Evolutionary conservation across 2,888 invertebrate genomes (phyloP), one percentile per base, ranked within the genome.

Genomic region (Galeopsomyia nigrocyanea): DNA sequence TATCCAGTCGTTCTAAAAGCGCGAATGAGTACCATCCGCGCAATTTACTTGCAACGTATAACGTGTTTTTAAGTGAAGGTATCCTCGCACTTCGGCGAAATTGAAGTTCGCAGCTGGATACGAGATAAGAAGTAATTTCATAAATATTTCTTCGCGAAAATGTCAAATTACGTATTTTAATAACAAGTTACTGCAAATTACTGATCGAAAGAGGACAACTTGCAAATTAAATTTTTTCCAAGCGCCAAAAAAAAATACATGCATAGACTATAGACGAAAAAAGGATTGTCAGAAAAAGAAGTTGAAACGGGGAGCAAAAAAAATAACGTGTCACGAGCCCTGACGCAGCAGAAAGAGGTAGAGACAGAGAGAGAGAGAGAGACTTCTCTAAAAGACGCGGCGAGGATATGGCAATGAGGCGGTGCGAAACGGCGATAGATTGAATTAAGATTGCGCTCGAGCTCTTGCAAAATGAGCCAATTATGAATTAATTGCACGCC

Each of bases 401-500:
- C 61, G 79, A 77, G 77, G 75, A 77, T 39, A 39, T 79, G 75
- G 79, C 82, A 82, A 84, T 80, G 81, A 84, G 82, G 82, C 80
- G 79, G 80, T 80, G 78, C 79, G 77, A 83, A n/a, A 83, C 81
- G 82, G 83, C 84, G 83, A 84, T 85, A 85, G 85, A 86, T 86
- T 85, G 82, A 86, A 86, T 85, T 85, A 85, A 86, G 86, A 86
- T 86, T 84, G 82, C 79, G 79, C 77, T 26, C 26, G 77, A 39
- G 80, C 81, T 82, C 80, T 80, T 79, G 82, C 80, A 76, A 81
- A 84, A 84, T 83, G 82, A 82, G 83, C 84, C 85, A 85, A 86
- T 86, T 85, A 85, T 83, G 81, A 85, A 85, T 86, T 85, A 86
- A 86, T 86, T 86, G 82, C 80, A 75, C 39, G 39, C 78, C 68